Evolutionary conservation across 2,797 vertebrate genomes (phyloP).

Genomic region (Hirundo rustica): DNA sequence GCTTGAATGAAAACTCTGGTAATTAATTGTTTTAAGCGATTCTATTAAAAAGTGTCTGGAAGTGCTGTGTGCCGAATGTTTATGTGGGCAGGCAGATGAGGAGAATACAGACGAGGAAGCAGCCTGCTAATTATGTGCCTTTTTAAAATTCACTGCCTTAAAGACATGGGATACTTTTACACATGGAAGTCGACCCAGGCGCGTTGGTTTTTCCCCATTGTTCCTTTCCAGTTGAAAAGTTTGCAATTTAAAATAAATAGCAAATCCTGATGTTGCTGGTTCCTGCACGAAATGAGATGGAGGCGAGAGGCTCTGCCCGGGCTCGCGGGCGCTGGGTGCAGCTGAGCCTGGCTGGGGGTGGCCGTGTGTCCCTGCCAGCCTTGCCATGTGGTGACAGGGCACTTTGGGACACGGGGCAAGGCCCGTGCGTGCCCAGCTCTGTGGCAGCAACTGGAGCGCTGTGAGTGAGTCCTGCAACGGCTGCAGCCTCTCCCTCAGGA

Average conservation of each 20-base stretch:
- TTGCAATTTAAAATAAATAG: slow-evolving; percentile 39
- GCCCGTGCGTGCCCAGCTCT: accelerated
- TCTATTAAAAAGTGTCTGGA: slow-evolving; percentile 98
- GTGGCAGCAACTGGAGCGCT: not conserved
- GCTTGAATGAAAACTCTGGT: slow-evolving; percentile 91
- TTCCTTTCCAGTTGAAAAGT: slow-evolving; percentile 51
- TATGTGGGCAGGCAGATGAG: slow-evolving; percentile 77
- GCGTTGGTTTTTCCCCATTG: not conserved
- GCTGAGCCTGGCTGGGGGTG: not conserved
- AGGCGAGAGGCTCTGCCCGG: not conserved
- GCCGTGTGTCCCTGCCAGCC: not conserved
- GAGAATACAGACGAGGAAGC: slow-evolving; percentile 71
- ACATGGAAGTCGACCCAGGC: slow-evolving; percentile 33
- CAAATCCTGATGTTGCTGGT: not conserved
- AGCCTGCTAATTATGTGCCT: slow-evolving; percentile 69
- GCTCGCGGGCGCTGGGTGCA: accelerated
- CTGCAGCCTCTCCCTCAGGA: not conserved
- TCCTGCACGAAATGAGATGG: not conserved
- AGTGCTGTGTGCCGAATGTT: slow-evolving; percentile 85
- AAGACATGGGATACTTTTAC: slow-evolving; percentile 61
- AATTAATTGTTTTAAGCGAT: slow-evolving; percentile 99
- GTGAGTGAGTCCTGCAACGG: accelerated
- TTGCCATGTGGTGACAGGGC: not conserved
- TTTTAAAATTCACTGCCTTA: slow-evolving; percentile 67
- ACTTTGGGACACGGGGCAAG: not conserved